Evolutionary conservation across 2,113 vertebrate species (phyloP).

Genomic region (Aleadryas rufinucha): DNA sequence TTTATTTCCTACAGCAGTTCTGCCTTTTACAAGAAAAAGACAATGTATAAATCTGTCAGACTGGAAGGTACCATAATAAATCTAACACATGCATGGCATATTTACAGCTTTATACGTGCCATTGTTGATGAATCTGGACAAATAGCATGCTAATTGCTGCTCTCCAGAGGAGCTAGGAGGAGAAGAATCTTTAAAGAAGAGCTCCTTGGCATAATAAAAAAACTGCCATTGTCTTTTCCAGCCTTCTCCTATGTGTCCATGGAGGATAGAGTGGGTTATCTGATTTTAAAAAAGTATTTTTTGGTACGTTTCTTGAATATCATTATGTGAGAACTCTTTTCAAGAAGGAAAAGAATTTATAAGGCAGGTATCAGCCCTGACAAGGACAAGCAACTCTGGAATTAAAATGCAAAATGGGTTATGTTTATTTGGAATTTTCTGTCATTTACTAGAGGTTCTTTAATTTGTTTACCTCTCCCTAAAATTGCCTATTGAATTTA

Average conservation of each 20-base stretch:
- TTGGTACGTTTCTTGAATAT: not conserved
- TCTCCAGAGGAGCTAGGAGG: not conserved
- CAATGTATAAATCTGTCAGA: not conserved
- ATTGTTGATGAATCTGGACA: constrained; percentile 34
- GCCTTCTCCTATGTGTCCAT: not conserved
- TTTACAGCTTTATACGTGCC: not conserved
- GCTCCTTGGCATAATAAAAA: constrained; percentile 8
- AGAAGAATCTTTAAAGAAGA: constrained; percentile 18
- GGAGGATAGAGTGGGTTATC: not conserved
- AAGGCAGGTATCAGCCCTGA: not conserved
- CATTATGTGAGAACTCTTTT: not conserved
- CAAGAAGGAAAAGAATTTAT: not conserved
- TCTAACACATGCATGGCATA: not conserved
- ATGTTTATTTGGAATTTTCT: constrained; percentile 45
- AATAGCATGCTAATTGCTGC: constrained; percentile 15
- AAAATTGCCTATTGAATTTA: constrained; percentile 55
- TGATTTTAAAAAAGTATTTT: not conserved
- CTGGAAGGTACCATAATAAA: not conserved
- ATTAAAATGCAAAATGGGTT: constrained; percentile 49
- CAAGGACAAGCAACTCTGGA: not conserved
- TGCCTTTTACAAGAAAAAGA: not conserved
- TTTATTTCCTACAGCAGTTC: not conserved
- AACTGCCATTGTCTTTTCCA: not conserved
- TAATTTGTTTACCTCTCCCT: constrained; percentile 56
- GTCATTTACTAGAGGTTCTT: constrained; percentile 24